Percentiles rank a stretch among this genome's conserved stretches.
Evolutionary conservation across 2,113 vertebrate genomes (phyloP).

Genomic region (Cyphomyrus discorhynchus): DNA sequence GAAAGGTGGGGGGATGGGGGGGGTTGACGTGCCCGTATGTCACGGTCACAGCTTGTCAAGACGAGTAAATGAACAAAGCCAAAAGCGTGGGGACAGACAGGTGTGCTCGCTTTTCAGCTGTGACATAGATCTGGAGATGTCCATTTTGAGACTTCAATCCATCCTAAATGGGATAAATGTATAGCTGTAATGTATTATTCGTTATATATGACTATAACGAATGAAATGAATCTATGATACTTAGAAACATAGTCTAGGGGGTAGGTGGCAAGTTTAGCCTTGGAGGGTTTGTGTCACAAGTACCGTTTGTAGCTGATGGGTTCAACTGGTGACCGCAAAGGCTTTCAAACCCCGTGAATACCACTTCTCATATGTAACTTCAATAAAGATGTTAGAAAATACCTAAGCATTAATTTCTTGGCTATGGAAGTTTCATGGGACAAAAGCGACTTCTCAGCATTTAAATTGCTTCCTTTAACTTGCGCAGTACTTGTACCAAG

Average conservation of each 20-base stretch:
- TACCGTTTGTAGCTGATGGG: background rate
- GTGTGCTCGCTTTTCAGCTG: background rate
- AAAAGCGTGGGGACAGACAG: background rate
- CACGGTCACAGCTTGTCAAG: background rate
- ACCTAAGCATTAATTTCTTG: background rate
- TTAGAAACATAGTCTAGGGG: background rate
- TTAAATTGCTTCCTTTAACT: background rate
- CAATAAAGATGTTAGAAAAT: background rate
- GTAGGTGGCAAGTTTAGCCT: background rate
- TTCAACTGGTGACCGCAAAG: background rate
- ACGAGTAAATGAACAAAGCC: background rate
- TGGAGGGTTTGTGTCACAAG: background rate
- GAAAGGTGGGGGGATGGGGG: background rate
- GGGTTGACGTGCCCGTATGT: background rate
- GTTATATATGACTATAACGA: background rate
- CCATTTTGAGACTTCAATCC: background rate
- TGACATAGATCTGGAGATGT: background rate
- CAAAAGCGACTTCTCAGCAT: background rate
- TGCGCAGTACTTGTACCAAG: background rate
- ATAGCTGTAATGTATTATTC: background rate
- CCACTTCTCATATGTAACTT: background rate
- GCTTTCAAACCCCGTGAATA: background rate
- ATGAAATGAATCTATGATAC: background rate
- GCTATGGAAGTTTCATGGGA: background rate
- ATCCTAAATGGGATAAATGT: background rate